Percentiles rank a stretch among this genome's conserved stretches.
Conservation (phyloP, 2,888 invertebrate genomes). For the Melolontha melolontha region DNA sequence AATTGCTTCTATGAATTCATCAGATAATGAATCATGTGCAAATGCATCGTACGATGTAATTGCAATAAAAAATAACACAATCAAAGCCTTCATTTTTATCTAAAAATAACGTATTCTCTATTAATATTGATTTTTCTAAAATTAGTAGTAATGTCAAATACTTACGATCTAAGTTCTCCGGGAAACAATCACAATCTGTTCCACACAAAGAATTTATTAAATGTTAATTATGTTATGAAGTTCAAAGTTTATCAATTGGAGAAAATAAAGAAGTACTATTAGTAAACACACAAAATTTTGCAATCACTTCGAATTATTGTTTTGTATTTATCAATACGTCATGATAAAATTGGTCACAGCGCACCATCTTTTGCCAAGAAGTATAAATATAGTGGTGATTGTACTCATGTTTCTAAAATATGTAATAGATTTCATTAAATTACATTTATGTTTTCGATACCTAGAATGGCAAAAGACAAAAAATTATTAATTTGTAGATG, state of each 20-base stretch:
- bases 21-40: conserved; percentile 71
- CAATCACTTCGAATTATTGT: too few relatives aligned
- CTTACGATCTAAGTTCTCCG: not conserved
- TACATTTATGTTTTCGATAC: too few relatives aligned
- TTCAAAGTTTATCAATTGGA: conserved; percentile 24
- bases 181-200: not conserved
- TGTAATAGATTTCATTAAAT: too few relatives aligned
- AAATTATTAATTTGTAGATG: too few relatives aligned
- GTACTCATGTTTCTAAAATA: too few relatives aligned
- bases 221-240: not conserved
- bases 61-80: conserved; percentile 3
- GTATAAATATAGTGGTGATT: too few relatives aligned
- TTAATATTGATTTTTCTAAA: too few relatives aligned
- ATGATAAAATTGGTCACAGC: too few relatives aligned
- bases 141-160: too few relatives aligned
- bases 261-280: conserved; percentile 2
- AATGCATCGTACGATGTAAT: conserved; percentile 1
- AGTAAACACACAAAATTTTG: not conserved
- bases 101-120: not conserved
- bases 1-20: conserved; percentile 78
- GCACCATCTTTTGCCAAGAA: too few relatives aligned
- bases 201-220: not conserved
- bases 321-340: too few relatives aligned
- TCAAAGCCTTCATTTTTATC: conserved; percentile 14
- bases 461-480: too few relatives aligned